A percentile compares a stretch with the other conserved stretches of the same genome.
These are phyloP conservation scores for Centropristis striata DNA, from an alignment of 2,113 vertebrate genomes.

Conservation along the genomic window DNA sequence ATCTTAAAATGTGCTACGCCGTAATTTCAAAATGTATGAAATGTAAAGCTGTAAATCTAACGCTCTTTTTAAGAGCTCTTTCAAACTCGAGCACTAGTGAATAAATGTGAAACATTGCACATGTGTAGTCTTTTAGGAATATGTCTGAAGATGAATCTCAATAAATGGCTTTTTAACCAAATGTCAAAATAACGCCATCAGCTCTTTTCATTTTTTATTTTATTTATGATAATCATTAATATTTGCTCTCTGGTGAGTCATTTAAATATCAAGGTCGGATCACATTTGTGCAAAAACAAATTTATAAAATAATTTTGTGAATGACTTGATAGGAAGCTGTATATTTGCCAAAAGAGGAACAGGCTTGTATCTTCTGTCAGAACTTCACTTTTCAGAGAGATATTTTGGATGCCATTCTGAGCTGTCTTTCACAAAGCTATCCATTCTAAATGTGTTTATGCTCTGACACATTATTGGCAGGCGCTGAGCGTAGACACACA, in stretches of 20 bases:
- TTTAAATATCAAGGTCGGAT: neutral
- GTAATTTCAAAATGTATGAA: neutral
- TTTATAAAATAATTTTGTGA: neutral
- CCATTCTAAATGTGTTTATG: neutral
- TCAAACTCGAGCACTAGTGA: neutral
- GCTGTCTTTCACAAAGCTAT: constrained; percentile 1
- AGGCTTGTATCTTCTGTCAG: neutral
- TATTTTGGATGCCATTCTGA: neutral
- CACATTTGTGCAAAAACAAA: neutral
- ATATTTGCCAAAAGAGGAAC: neutral
- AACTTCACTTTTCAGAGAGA: too few species aligned
- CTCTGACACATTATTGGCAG: constrained; percentile 26
- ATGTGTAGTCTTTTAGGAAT: neutral
- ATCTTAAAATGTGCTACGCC: neutral
- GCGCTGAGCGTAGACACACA: neutral
- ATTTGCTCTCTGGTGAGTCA: neutral
- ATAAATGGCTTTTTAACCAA: constrained; percentile 11
- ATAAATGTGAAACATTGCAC: neutral
- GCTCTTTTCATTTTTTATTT: neutral
- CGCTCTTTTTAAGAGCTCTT: neutral
- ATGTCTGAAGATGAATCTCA: constrained; percentile 17
- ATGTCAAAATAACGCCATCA: neutral
- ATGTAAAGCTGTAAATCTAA: neutral
- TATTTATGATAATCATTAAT: too few species aligned
- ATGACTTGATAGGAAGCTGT: neutral